Base-by-base conservation (phyloP, 1,140 invertebrate genomes). In the Listronotus bonariensis region DNA sequence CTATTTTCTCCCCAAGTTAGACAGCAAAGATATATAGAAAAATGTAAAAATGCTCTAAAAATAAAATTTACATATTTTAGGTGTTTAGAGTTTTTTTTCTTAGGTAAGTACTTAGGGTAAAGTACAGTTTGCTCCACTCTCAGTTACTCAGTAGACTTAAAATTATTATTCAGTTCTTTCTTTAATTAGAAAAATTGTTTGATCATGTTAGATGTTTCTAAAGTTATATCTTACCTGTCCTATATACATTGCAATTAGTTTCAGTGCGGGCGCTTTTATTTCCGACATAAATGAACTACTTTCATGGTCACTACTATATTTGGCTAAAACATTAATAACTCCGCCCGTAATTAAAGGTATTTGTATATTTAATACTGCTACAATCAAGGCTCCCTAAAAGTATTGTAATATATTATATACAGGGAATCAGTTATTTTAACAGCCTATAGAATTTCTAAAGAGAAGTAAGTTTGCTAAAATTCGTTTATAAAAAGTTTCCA, bases 1-100 rank as follows among this genome's bases (percentile, higher is more conserved):
- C 92, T 61, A 97, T 85, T 74, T 87, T 84, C 79, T 98, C 95
- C 9, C 95, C 53, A 96, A 86, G 72, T 89, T 85, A 9, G 93
- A 90, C 14, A 98, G 78, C 38, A 92, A 81, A 65, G 91, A 89
- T 63, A 98, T 96, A 78, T 97, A 97, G 17, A 87, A 80, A 76
- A 95, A 95, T 55, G 96, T 97, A 69, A 93, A 91, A 15, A 88
- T 70, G 43, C 92, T 91, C 90, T 95, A 41, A 14, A 58, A 56
- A 48, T 53, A 42, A 65, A 40, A 11, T 20, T 18, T 49, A 38
- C 41, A 15, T 15, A 42, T n/a, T 7, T 12, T 15, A 42, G n/a
- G n/a, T n/a, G n/a, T n/a, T n/a, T n/a, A 6, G 36, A 6, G 12
- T 8, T 38, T 12, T 12, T 38, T 38, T n/a, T n/a, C n/a, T n/a